Evolutionary conservation across 2,797 vertebrate species (phyloP), one percentile per base, ranked within the genome.

Genomic region (Corythornis leucogaster): DNA sequence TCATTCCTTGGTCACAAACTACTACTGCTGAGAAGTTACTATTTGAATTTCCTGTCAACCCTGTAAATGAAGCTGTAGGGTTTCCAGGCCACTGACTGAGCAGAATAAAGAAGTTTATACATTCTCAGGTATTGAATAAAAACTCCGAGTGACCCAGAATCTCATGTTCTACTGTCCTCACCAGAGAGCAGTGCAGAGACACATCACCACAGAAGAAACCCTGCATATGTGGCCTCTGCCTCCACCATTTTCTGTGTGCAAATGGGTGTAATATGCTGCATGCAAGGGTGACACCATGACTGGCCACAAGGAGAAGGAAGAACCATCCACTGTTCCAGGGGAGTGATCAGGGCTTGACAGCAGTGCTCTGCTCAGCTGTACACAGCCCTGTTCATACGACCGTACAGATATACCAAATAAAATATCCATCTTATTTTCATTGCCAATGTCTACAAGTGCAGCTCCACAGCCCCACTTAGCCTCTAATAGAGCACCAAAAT

Each of bases 301-400:
- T 74, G 26, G 28, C 19, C 11, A 64, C 69, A 83, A 5, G 3
- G 16, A 62, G 11, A 45, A 33, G 51, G 20, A 83, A 73, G 17
- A 78, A 63, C 6, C 1, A 3, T 15, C 38, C 22, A 5, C 1
- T 61, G 33, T 11, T 61, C 10, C 15, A 50, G 10, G 28, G 13
- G 9, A 59, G 8, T 2, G 3, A 1, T 18, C 40, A 26, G 30
- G 9, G 17, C 71, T 7, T 16, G 12, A 61, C 1, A 3, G 8
- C 5, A 22, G 6, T 26, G 12, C 6, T 58, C 15, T 62, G 5
- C 33, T 53, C 15, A 75, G 26, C 8, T 5, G 3, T 7, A 11
- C 1, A 28, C 1, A 2, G 4, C 4, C 2, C 6, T 3, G 1
- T 45, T 80, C 40, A 40, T 26, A 54, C 2, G 0, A 1, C 16